A percentile compares a stretch with the other conserved stretches of the same genome.
These are phyloP conservation scores for Macaria liturata DNA, from an alignment of 2,888 invertebrate genomes.

Conservation along the genomic window DNA sequence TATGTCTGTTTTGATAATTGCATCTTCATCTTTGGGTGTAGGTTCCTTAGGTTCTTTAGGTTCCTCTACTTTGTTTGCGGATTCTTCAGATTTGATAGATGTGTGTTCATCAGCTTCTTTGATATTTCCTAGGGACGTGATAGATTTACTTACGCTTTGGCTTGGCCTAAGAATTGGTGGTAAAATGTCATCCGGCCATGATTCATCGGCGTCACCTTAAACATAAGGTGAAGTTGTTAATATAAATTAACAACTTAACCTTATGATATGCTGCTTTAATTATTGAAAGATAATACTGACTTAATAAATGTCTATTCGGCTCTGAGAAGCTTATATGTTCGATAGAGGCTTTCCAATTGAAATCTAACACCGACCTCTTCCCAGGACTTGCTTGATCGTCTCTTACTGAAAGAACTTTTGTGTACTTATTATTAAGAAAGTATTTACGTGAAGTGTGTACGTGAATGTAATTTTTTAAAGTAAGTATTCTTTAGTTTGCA, in stretches of 20 bases:
- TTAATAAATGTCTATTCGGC: conserved; percentile 56
- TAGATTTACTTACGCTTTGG: conserved; percentile 59
- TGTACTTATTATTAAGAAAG: too few relatives aligned
- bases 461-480: too few relatives aligned
- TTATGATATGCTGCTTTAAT: too few relatives aligned
- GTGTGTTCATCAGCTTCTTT: conserved; percentile 55
- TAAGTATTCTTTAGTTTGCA: too few relatives aligned
- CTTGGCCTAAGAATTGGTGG: conserved; percentile 48
- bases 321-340: conserved; percentile 42
- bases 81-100: conserved; percentile 19
- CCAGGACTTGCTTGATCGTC: neutral
- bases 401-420: conserved; percentile 1
- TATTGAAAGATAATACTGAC: conserved; percentile 45
- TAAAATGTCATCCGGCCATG: conserved; percentile 58
- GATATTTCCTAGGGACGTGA: conserved; percentile 64
- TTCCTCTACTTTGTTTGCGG: neutral
- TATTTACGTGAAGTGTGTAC: too few relatives aligned
- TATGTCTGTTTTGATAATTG: too few relatives aligned
- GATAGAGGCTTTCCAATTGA: conserved; percentile 18
- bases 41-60: neutral
- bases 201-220: conserved; percentile 63
- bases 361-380: neutral
- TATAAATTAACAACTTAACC: neutral
- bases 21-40: too few relatives aligned
- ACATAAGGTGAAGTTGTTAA: neutral